Evolutionary conservation across 2,113 vertebrate species (phyloP).

Genomic region (Aptenodytes forsteri): DNA sequence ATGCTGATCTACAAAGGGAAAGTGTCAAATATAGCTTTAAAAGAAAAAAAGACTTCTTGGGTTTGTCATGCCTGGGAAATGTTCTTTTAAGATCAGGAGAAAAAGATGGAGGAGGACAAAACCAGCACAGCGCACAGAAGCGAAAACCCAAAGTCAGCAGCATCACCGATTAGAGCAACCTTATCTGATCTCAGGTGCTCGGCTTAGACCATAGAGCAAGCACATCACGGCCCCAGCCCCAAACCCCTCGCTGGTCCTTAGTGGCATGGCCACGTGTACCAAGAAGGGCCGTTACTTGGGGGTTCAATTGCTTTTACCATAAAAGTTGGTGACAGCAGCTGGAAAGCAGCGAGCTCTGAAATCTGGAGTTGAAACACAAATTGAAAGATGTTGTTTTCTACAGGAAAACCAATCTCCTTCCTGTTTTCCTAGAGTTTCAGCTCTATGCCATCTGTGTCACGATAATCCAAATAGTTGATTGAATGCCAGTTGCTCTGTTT

Average conservation of each 20-base stretch:
- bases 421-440: not conserved
- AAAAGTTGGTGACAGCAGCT: not conserved
- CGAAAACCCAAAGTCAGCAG: not conserved
- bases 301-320: fast-evolving
- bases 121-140: fast-evolving
- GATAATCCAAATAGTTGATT: not conserved
- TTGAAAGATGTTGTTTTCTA: not conserved
- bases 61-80: fast-evolving
- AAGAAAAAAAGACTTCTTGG: not conserved
- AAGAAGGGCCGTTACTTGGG: not conserved
- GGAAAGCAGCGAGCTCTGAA: not conserved
- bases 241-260: not conserved
- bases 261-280: fast-evolving
- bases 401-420: not conserved
- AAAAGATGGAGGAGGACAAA: not conserved
- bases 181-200: not conserved
- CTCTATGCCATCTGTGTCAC: not conserved
- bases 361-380: not conserved
- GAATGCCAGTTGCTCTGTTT: not conserved
- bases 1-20: not conserved
- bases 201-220: too few relatives aligned
- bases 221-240: fast-evolving
- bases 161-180: not conserved
- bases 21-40: fast-evolving
- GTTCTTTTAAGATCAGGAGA: not conserved